These are phyloP conservation scores for Griposia aprilina DNA, from an alignment of 2,888 invertebrate species.

Conservation along the genomic window DNA sequence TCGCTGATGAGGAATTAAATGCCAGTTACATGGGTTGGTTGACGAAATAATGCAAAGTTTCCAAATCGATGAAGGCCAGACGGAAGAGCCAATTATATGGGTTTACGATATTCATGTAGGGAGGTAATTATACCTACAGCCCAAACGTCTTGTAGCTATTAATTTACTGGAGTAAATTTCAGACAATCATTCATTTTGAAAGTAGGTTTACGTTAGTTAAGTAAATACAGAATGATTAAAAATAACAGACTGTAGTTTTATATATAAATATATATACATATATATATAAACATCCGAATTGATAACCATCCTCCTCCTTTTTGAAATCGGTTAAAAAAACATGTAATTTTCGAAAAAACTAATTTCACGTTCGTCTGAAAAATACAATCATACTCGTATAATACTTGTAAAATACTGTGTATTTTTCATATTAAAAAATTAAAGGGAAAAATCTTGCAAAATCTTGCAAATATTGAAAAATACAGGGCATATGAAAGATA, in stretches of 20 bases:
- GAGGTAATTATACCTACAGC: conserved; percentile 19
- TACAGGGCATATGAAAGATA: too few species aligned
- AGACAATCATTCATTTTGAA: conserved; percentile 20
- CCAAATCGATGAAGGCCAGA: conserved; percentile 53
- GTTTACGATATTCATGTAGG: conserved; percentile 33
- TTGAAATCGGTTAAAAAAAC: too few species aligned
- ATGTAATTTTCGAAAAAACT: too few species aligned
- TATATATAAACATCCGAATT: too few species aligned
- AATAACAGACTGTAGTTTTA: not conserved
- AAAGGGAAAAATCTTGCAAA: too few species aligned
- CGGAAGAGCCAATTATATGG: conserved; percentile 32
- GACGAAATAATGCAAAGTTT: conserved; percentile 39
- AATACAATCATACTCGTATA: too few species aligned
- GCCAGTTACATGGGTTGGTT: conserved; percentile 32
- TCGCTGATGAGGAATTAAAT: conserved; percentile 27
- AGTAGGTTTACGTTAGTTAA: not conserved
- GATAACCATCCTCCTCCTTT: too few species aligned
- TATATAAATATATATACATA: too few species aligned
- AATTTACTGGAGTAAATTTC: conserved; percentile 7
- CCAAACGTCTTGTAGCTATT: conserved; percentile 6
- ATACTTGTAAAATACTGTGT: too few species aligned
- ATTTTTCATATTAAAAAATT: too few species aligned
- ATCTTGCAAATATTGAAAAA: too few species aligned
- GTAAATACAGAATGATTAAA: not conserved
- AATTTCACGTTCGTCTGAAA: too few species aligned